These are phyloP conservation scores for Pristionchus pacificus DNA, from an alignment of 1,140 invertebrate species.

Conservation along the genomic window DNA sequence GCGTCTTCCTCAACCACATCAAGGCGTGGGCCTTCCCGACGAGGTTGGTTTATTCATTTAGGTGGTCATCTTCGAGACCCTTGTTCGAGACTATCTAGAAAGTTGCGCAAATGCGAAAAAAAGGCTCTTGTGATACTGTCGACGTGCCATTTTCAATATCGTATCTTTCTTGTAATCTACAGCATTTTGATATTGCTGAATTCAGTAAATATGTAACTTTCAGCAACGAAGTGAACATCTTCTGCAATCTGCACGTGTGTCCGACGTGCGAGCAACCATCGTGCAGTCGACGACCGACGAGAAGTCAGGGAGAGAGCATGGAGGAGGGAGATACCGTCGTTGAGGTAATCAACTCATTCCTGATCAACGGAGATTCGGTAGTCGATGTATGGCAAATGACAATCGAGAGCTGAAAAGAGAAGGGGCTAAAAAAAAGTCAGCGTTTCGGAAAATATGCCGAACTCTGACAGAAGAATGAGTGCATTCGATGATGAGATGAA, in stretches of 20 bases:
- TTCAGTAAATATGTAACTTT: conserved; percentile 14
- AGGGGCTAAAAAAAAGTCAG: too few species aligned
- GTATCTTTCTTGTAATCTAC: conserved; percentile 2
- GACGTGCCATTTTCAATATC: not conserved
- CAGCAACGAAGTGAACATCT: conserved; percentile 43
- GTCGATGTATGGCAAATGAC: too few species aligned
- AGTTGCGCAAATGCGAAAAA: not conserved
- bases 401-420: too few species aligned
- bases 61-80: not conserved
- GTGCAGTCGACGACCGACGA: conserved; percentile 6
- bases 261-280: conserved; percentile 14
- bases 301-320: not conserved
- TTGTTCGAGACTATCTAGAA: not conserved
- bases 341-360: conserved; percentile 6
- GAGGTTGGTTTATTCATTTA: conserved; percentile 36
- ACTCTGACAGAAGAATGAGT: too few species aligned
- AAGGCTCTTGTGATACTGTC: conserved; percentile 2
- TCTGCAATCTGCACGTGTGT: conserved; percentile 40
- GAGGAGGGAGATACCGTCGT: not conserved
- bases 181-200: not conserved
- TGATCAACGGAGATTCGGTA: not conserved
- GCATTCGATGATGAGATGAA: too few species aligned
- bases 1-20: conserved; percentile 51
- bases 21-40: conserved; percentile 58
- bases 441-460: too few species aligned